Evolutionary conservation across 2,797 vertebrate genomes (phyloP), one percentile per base, ranked within the genome.

Genomic region (Oryzias sinensis): DNA sequence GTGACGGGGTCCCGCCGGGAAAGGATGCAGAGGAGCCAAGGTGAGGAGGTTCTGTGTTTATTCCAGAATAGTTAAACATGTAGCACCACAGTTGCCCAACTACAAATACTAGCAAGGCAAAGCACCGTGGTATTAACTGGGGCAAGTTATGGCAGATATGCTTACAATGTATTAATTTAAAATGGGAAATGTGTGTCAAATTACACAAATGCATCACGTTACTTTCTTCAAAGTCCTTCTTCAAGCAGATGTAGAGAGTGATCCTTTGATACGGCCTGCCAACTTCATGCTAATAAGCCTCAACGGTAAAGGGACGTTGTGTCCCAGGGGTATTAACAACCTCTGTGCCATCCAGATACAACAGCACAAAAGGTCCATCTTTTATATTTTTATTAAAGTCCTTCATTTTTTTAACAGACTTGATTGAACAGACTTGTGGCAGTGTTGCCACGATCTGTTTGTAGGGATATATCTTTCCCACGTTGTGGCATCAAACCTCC

Each of bases 211-310:
- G 43, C 16, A 44, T 44, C 5, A 44, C 5, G n/a, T 48, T 57
- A 56, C 57, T 15, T 29, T 59, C 41, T 44, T 59, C 57, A 59
- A 51, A 51, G 14, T 59, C 25, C 0, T 6, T 51, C 20, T 22
- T 51, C 13, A 29, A 44, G 41, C 57, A 51, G 41, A 59, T 29
- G 25, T 50, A 33, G 43, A 51, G 0, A 8, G 48, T 20, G 4
- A 51, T 59, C n/a, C 57, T 43, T 51, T 37, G 57, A 59, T 59
- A 44, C 22, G 41, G 3, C 24, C 49, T 42, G 46, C 56, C 22
- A 49, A 49, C 2, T 58, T 49, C 56, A 17, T 20, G 20, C 22
- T 49, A 49, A 5, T 58, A 49, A 17, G 20, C 33, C 1, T n/a
- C 40, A 29, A 59, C 24, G 1, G 47, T 59, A 59, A 59, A 59